Base-by-base conservation (phyloP, 1,140 invertebrate species). In the Drosophila seguyi region DNA sequence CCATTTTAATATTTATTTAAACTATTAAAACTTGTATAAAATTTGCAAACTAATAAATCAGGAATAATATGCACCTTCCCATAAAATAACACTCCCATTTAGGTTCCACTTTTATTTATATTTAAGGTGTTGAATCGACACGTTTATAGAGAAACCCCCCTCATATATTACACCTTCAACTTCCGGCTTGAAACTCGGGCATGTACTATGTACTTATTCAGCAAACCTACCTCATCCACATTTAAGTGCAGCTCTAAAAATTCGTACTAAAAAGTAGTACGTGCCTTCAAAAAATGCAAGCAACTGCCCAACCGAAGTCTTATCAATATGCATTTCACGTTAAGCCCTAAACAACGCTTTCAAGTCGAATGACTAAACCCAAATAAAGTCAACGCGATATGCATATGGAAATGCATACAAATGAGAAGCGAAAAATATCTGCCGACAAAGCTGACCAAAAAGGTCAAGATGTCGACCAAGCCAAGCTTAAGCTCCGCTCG, bases 261-360 rank as follows among this genome's bases (percentile, higher is more conserved):
- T 61, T 59, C 59, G 45, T 72, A 72, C 41, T 50, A 58, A 47
- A 47, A 63, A 63, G 31, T 8, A 52, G 55, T 79, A 86, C 82
- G 82, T 86, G 82, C 78, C 83, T 75, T 65, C n/a, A 61, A 62
- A 42, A 75, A 72, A 56, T 72, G 82, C 82, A 86, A 62, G 57
- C 74, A 42, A 38, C 38, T 44, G 20, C 48, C 20, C 2, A 38
- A 11, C 4, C 14, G n/a, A 1, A 14, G 18, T 59, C 68, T 63
- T 75, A 82, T 82, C 79, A 65, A 63, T 87, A 87, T 87, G 83
- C 83, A 87, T 29, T 82, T 47, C 82, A 79, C 83, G 79, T 87
- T 55, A 25, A 41, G 71, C 44, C 45, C 63, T 34, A 72, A 80
- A 81, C 81, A 84, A 61, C 6, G 38, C 41, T 63, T 25, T 75